phyloP scores from a whole-genome alignment of 2,113 vertebrate species.

The Felis chaus region DNA sequence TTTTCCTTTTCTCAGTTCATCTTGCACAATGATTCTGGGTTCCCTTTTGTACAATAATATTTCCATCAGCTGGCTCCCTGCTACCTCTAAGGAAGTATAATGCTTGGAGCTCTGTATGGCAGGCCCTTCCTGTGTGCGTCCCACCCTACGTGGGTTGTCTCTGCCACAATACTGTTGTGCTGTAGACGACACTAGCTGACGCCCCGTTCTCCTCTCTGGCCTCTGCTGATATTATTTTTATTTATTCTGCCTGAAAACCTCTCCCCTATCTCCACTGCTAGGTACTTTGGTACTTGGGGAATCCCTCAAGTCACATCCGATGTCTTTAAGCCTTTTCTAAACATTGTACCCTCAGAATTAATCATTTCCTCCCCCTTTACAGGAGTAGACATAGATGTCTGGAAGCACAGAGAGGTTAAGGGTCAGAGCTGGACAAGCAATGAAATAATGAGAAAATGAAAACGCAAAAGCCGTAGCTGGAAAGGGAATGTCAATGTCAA shows the following conservation, averaged over 20 bases:
- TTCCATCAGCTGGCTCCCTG: neutral
- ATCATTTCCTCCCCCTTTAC: neutral
- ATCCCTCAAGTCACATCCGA: neutral
- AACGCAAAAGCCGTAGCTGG: neutral
- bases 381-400: neutral
- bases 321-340: neutral
- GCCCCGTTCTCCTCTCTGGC: neutral
- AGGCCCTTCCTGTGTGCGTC: neutral
- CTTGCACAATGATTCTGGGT: neutral
- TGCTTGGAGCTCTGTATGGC: neutral
- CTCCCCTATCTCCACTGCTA: too few relatives aligned
- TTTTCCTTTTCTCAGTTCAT: neutral
- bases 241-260: neutral
- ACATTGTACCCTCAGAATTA: neutral
- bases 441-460: neutral
- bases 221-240: neutral
- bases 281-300: neutral
- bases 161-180: neutral
- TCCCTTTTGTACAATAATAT: neutral
- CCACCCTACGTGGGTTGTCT: neutral
- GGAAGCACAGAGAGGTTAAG: neutral
- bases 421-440: neutral
- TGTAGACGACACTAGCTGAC: neutral
- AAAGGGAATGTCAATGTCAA: neutral
- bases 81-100: neutral